Evolutionary conservation across 2,797 vertebrate species (phyloP).

Genomic region (Psittacula echo): DNA sequence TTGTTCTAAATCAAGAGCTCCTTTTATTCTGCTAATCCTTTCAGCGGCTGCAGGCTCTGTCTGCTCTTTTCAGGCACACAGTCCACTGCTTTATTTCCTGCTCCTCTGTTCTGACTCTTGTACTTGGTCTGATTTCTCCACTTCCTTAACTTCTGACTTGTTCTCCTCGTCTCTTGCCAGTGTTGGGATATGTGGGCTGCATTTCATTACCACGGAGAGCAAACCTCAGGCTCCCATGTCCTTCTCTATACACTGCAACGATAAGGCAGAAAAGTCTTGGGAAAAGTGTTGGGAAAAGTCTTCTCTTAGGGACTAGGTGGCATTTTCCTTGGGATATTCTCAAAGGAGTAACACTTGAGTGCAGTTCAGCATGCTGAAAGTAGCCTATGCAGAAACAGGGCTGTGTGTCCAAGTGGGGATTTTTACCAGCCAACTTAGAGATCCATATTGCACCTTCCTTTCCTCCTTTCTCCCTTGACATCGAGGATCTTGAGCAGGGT

Average conservation of each 20-base stretch:
- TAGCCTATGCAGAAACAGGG: background rate
- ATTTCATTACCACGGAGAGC: conserved; percentile 62
- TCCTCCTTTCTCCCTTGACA: background rate
- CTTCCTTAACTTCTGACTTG: conserved; percentile 72
- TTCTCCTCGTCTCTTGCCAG: conserved; percentile 65
- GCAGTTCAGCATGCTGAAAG: background rate
- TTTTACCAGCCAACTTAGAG: background rate
- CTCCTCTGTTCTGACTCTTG: conserved; percentile 63
- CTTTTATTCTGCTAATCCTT: conserved; percentile 64
- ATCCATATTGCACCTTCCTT: background rate
- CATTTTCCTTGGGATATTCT: background rate
- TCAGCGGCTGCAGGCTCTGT: conserved; percentile 58
- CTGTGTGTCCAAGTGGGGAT: background rate
- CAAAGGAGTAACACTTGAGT: background rate
- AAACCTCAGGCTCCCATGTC: background rate
- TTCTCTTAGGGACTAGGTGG: background rate
- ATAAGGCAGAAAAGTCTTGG: background rate
- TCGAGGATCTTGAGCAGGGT: background rate
- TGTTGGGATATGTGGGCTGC: conserved; percentile 55
- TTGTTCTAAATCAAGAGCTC: conserved; percentile 37
- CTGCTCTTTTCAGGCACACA: conserved; percentile 65
- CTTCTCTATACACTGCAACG: background rate
- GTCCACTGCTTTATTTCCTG: conserved; percentile 65
- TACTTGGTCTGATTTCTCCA: conserved; percentile 56
- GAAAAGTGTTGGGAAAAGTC: background rate